phyloP scores from a whole-genome alignment of 2,797 vertebrate genomes.

The Avahi laniger region DNA sequence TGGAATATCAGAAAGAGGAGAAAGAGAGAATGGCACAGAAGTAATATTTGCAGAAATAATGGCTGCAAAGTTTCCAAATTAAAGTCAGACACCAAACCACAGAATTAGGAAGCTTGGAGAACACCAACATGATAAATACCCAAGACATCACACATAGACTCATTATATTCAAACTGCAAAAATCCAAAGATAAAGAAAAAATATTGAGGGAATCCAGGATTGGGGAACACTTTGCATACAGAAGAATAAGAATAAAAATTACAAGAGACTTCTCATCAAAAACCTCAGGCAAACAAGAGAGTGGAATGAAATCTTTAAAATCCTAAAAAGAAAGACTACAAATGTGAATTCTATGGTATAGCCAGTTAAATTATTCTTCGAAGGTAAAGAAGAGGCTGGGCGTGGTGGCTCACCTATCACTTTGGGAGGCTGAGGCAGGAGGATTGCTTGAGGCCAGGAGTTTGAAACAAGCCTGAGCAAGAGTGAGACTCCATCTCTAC shows the following conservation, averaged over 20 bases:
- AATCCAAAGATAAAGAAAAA: neutral
- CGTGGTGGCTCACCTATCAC: too few relatives aligned
- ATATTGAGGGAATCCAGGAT: neutral
- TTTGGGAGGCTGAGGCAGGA: too few relatives aligned
- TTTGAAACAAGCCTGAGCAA: too few relatives aligned
- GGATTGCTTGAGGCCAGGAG: too few relatives aligned
- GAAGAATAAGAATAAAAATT: neutral
- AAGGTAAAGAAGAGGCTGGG: neutral
- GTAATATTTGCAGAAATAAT: neutral
- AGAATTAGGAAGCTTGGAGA: neutral
- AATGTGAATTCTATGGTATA: neutral
- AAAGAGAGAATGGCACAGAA: neutral
- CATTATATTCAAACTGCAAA: neutral
- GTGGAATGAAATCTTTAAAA: neutral
- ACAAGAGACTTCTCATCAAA: neutral
- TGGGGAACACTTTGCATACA: neutral
- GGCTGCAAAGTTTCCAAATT: neutral
- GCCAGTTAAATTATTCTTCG: neutral
- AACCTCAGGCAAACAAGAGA: neutral
- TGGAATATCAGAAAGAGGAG: neutral
- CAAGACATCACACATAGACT: neutral
- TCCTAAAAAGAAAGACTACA: neutral
- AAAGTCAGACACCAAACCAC: neutral
- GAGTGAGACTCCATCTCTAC: too few relatives aligned
- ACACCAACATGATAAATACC: neutral